Conservation (phyloP, 2,797 vertebrate species). For the Bucorvus abyssinicus region DNA sequence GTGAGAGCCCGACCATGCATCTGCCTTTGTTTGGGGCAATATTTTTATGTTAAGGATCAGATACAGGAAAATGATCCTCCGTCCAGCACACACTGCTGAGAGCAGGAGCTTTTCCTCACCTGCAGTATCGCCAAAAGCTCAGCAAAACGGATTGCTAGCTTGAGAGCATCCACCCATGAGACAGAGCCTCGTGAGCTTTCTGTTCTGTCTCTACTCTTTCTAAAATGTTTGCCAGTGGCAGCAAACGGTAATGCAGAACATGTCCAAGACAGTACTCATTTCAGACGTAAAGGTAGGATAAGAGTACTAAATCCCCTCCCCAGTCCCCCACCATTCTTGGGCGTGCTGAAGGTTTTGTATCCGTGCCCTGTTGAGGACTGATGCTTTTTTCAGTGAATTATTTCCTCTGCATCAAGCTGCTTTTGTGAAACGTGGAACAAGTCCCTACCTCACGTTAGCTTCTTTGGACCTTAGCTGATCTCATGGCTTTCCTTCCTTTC, state of each 20-base stretch:
- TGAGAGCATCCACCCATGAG: not conserved
- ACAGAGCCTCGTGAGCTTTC: not conserved
- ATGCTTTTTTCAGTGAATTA: not conserved
- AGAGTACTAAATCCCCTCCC: not conserved
- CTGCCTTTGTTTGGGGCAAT: not conserved
- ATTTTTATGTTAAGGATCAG: not conserved
- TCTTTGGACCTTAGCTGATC: not conserved
- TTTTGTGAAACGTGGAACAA: not conserved
- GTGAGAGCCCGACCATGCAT: not conserved
- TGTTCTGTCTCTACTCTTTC: not conserved
- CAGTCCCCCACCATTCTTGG: not conserved
- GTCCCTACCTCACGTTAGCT: not conserved
- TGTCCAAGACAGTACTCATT: not conserved
- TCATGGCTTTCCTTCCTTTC: not conserved
- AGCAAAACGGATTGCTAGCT: not conserved
- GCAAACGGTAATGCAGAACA: not conserved
- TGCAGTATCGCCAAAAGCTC: not conserved
- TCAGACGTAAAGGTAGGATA: not conserved
- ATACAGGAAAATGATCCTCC: not conserved
- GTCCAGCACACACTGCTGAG: not conserved
- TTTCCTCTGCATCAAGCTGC: not conserved
- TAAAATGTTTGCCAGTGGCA: not conserved
- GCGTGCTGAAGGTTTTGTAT: not conserved
- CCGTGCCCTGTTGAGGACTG: not conserved
- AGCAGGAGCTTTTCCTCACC: not conserved